Evolutionary conservation across 2,888 invertebrate species (phyloP).

Genomic region (Alloplasta piceator): DNA sequence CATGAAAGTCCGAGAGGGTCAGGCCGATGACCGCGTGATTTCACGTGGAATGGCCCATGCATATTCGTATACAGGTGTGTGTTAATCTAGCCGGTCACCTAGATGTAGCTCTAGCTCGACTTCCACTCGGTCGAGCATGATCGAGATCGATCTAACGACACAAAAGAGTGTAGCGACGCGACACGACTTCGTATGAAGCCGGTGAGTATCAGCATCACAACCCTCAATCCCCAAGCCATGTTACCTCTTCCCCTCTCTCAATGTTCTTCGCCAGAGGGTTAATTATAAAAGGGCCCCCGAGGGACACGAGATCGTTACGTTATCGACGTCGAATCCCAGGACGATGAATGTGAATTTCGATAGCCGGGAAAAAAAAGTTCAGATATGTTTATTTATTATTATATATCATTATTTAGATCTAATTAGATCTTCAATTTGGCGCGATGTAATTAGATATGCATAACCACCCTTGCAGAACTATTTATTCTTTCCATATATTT

Average conservation of each 20-base stretch:
- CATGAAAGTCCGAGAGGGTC: no score
- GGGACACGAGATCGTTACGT: constrained; percentile 65
- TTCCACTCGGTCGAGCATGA: constrained; percentile 79
- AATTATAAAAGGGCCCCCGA: constrained; percentile 76
- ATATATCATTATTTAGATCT: no score
- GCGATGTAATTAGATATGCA: no score
- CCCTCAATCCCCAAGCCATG: constrained; percentile 11
- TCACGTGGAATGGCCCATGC: no score
- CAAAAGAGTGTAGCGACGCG: constrained; percentile 71
- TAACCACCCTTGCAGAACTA: no score
- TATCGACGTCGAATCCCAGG: constrained; percentile 21
- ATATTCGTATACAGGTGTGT: constrained; percentile 1
- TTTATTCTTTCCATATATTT: no score
- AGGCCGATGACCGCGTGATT: no score
- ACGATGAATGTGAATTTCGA: no score
- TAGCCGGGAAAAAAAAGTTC: no score
- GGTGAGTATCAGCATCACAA: constrained; percentile 17
- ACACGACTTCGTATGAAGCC: constrained; percentile 21
- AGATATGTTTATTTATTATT: no score
- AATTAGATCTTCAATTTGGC: no score
- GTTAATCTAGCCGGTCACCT: constrained; percentile 47
- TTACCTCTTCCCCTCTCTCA: neutral
- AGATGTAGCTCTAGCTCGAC: constrained; percentile 66
- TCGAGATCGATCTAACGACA: constrained; percentile 77
- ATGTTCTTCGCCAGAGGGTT: constrained; percentile 71